Percentiles rank a stretch among this genome's conserved stretches.
Evolutionary conservation across 92 coral and sea anemone species (phyloP).

Genomic region (Pocillopora meandrina): DNA sequence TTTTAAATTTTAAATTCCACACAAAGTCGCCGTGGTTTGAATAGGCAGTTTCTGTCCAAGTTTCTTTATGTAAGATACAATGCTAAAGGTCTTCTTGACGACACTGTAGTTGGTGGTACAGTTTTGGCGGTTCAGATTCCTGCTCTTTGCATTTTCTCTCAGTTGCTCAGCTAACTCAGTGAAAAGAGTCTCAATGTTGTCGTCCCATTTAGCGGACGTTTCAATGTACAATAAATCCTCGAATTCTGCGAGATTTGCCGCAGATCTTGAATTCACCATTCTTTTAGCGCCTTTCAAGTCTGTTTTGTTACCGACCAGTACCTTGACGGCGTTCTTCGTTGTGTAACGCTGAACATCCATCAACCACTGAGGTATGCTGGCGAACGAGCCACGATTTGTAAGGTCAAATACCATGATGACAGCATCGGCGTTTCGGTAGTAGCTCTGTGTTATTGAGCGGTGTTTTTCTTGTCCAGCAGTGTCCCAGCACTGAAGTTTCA

Average conservation of each 20-base stretch:
- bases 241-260: constrained; percentile 95
- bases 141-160: constrained; percentile 85
- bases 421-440: constrained; percentile 98
- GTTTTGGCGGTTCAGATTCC: constrained; percentile 36
- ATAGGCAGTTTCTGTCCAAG: constrained; percentile 60
- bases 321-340: constrained; percentile 78
- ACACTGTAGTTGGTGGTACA: constrained; percentile 22
- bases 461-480: constrained; percentile 98
- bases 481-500: constrained; percentile 97
- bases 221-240: constrained; percentile 94
- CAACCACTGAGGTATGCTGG: constrained; percentile 97
- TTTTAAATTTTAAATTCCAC: constrained; percentile 46
- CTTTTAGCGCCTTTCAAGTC: constrained; percentile 91
- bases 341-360: constrained; percentile 89
- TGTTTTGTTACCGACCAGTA: constrained; percentile 95
- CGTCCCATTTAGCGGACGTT: constrained; percentile 98
- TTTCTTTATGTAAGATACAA: constrained; percentile 50
- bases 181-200: constrained; percentile 88
- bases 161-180: constrained; percentile 94
- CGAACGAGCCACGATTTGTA: constrained; percentile 94
- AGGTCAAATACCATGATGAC: constrained; percentile 94
- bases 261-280: constrained; percentile 92
- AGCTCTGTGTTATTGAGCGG: constrained; percentile 88
- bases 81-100: constrained; percentile 39
- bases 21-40: constrained; percentile 48